Base-by-base conservation (phyloP, 2,888 invertebrate genomes). In the Eupeodes latifasciatus region DNA sequence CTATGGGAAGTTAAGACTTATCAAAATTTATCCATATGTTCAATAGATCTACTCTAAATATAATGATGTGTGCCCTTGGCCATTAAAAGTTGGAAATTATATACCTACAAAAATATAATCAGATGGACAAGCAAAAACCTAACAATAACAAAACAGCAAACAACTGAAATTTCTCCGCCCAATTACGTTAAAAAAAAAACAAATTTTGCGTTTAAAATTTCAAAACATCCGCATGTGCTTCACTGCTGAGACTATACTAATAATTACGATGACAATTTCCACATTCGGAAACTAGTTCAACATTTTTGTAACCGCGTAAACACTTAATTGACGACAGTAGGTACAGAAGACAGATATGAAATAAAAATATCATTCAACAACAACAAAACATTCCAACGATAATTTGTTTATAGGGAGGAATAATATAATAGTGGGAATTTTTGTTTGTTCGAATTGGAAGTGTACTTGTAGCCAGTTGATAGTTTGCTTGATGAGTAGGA, bases 211-310 rank as follows among this genome's bases (percentile, higher is more conserved):
- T 80, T 49, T 76, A 67, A 77, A 88, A 81, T 81, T 85, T 85
- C 88, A 85, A 88, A 81, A 85, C 75, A 81, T 88, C 81, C 74
- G 84, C 81, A 77, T 81, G 74, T 74, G 74, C 81, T 53, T 55
- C 53, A 36, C n/a, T 81, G 57, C 69, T 44, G 40, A 5, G 5
- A 5, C 40, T 7, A 47, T 67, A 81, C 77, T 57, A 75, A 85
- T 75, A 88, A 88, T 88, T 88, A 81, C 88, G 81, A 84, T 88
- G 88, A 88, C 88, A 88, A 81, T 88, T 88, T 85, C 88, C 85
- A 88, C 88, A 88, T 88, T 88, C 57, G 88, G 78, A 88, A 88
- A 88, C 88, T 88, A 85, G 88, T 85, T 78, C 88, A 88, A 85
- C 88, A 85, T 85, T 88, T 84, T 88, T 84, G 88, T 84, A 84